Evolutionary conservation across 1,140 invertebrate genomes (phyloP).

Genomic region (Danaus plexippus): DNA sequence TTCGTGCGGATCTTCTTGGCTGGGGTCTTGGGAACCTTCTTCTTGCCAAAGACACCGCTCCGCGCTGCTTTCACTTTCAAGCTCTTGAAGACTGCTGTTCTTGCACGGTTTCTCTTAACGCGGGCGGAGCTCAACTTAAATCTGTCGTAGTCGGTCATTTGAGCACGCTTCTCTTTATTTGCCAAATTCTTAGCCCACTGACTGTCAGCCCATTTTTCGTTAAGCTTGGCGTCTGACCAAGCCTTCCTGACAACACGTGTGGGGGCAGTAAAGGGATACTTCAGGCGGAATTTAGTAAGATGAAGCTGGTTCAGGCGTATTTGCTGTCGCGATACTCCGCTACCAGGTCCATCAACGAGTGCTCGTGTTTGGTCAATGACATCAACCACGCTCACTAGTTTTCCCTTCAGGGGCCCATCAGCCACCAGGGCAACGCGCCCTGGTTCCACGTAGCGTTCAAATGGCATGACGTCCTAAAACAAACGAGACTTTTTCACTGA

Average conservation of each 20-base stretch:
- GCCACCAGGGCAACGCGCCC: slow-evolving; percentile 96
- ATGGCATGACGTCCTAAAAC: slow-evolving; percentile 78
- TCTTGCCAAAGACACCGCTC: slow-evolving; percentile 62
- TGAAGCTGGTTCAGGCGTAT: slow-evolving; percentile 93
- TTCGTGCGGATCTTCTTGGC: slow-evolving; percentile 61
- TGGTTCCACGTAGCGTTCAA: slow-evolving; percentile 94
- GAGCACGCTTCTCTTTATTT: slow-evolving; percentile 85
- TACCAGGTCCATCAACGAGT: slow-evolving; percentile 93
- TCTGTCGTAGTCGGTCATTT: slow-evolving; percentile 94
- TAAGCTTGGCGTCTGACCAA: slow-evolving; percentile 85
- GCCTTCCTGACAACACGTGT: slow-evolving; percentile 90
- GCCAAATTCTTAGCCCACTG: slow-evolving; percentile 87
- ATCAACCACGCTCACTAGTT: slow-evolving; percentile 94
- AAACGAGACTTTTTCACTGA: slow-evolving; percentile 17
- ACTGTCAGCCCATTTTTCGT: slow-evolving; percentile 84
- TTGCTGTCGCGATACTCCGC: slow-evolving; percentile 86
- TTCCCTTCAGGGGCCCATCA: slow-evolving; percentile 90
- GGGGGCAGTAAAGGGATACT: slow-evolving; percentile 88
- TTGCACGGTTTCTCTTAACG: slow-evolving; percentile 89
- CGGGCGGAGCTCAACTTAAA: slow-evolving; percentile 95
- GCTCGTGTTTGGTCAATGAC: slow-evolving; percentile 98
- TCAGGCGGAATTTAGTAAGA: slow-evolving; percentile 92
- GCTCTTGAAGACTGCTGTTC: slow-evolving; percentile 84
- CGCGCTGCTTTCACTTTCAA: slow-evolving; percentile 77
- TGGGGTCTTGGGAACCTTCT: slow-evolving; percentile 56